A percentile compares a stretch with the other conserved stretches of the same genome.
Conservation (phyloP, 2,888 invertebrate genomes). For the Lapara coniferarum region DNA sequence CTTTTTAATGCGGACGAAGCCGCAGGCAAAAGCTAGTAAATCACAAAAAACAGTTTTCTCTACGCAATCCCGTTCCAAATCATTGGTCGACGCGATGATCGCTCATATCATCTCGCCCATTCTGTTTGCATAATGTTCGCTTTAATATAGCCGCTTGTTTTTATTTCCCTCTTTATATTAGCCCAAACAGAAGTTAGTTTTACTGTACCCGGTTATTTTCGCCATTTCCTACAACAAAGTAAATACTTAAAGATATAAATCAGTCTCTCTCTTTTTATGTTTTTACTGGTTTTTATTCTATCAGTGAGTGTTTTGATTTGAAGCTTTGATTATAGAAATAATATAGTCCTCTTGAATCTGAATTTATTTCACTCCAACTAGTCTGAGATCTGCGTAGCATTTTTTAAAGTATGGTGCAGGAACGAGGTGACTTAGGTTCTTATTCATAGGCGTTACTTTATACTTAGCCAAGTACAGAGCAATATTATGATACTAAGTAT, state of each 20-base stretch:
- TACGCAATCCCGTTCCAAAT: slow-evolving; percentile 32
- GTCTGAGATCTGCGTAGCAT: too few relatives aligned
- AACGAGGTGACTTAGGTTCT: too few relatives aligned
- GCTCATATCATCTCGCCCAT: slow-evolving; percentile 47
- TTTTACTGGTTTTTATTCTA: neutral
- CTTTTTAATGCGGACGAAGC: too few relatives aligned
- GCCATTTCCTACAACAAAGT: slow-evolving; percentile 17
- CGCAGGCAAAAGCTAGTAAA: too few relatives aligned
- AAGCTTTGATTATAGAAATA: neutral
- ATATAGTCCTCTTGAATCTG: neutral
- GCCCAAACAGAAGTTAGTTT: slow-evolving; percentile 25
- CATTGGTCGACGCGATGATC: slow-evolving; percentile 43
- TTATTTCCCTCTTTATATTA: slow-evolving; percentile 33
- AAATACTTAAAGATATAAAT: slow-evolving; percentile 21
- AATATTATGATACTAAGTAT: too few relatives aligned
- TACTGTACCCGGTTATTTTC: slow-evolving; percentile 18
- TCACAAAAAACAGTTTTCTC: neutral
- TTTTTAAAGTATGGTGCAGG: neutral
- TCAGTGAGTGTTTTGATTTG: neutral
- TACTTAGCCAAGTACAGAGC: too few relatives aligned
- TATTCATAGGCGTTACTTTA: too few relatives aligned
- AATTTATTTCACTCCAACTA: too few relatives aligned
- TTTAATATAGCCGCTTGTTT: slow-evolving; percentile 43
- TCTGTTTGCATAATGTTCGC: slow-evolving; percentile 52
- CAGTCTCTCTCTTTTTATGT: slow-evolving; percentile 8